Conservation (phyloP, 1,140 invertebrate species). For the Aphaenogaster ashmeadi region DNA sequence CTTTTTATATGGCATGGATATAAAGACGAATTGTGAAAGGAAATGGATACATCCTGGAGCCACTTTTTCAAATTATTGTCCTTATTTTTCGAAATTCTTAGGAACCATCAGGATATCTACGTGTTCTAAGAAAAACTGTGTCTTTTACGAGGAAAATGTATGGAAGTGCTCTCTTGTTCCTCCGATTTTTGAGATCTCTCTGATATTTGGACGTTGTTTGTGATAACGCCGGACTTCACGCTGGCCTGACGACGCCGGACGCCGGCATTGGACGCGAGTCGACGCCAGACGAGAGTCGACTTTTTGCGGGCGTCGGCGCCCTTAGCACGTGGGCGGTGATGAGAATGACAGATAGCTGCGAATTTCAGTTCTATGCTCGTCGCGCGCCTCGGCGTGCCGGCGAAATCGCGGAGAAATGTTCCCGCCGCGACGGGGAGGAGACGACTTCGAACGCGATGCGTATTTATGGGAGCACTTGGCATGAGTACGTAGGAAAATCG, state of each 20-base stretch:
- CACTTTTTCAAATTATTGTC: background rate
- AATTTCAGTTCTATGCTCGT: conserved; percentile 45
- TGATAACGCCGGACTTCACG: conserved; percentile 33
- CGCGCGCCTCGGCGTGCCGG: conserved; percentile 1
- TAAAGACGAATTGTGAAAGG: background rate
- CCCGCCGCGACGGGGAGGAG: conserved; percentile 6
- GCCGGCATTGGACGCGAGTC: conserved; percentile 22
- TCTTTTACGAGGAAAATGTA: conserved; percentile 10
- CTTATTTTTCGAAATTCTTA: conserved; percentile 24
- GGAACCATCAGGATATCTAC: background rate
- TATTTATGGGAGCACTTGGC: conserved; percentile 70
- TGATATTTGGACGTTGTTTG: conserved; percentile 47
- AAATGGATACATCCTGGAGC: background rate
- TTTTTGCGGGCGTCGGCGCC: conserved; percentile 8
- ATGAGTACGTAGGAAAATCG: conserved; percentile 65
- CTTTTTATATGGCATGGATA: background rate
- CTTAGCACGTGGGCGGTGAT: conserved; percentile 18
- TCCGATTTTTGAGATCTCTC: conserved; percentile 22
- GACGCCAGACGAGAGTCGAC: conserved; percentile 43
- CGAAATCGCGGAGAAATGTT: conserved; percentile 53
- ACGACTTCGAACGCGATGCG: conserved; percentile 57
- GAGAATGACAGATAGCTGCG: conserved; percentile 45
- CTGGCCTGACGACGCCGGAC: conserved; percentile 25
- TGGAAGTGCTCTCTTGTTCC: conserved; percentile 25
- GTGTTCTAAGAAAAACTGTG: background rate